Percentiles rank a stretch among this genome's conserved stretches.
These are phyloP conservation scores for Pseudotriccus pelzelni DNA, from an alignment of 2,797 vertebrate species.

Conservation along the genomic window DNA sequence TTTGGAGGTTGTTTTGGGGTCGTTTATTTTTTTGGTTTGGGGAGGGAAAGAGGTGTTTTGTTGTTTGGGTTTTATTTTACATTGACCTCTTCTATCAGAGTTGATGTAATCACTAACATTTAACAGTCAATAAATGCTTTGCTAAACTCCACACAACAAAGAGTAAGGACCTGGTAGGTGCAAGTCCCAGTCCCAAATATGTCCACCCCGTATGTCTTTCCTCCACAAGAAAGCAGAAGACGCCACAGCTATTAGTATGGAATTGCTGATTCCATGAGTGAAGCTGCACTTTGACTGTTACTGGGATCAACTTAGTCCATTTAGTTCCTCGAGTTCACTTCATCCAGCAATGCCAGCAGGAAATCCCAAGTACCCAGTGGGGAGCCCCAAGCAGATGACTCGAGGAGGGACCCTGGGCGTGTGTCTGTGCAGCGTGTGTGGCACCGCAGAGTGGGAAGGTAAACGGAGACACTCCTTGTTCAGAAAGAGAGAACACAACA, in stretches of 20 bases:
- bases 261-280: not conserved
- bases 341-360: not conserved
- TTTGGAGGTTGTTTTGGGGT: not conserved
- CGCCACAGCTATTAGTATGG: not conserved
- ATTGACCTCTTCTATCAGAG: not conserved
- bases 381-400: not conserved
- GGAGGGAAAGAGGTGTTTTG: not conserved
- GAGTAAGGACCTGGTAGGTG: fast-evolving
- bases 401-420: fast-evolving
- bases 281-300: not conserved
- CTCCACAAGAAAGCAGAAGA: not conserved
- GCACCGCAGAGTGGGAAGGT: not conserved
- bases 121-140: not conserved
- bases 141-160: not conserved
- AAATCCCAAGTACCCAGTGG: not conserved
- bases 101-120: not conserved
- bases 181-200: not conserved
- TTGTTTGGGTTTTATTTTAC: not conserved
- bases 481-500: not conserved
- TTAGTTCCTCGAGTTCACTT: not conserved
- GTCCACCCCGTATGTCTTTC: too few relatives aligned
- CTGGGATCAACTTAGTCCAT: not conserved
- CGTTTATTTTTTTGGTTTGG: not conserved
- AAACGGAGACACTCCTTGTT: not conserved
- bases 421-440: not conserved